Evolutionary conservation across 2,113 vertebrate genomes (phyloP).

Genomic region (Planiliza haematocheilus): DNA sequence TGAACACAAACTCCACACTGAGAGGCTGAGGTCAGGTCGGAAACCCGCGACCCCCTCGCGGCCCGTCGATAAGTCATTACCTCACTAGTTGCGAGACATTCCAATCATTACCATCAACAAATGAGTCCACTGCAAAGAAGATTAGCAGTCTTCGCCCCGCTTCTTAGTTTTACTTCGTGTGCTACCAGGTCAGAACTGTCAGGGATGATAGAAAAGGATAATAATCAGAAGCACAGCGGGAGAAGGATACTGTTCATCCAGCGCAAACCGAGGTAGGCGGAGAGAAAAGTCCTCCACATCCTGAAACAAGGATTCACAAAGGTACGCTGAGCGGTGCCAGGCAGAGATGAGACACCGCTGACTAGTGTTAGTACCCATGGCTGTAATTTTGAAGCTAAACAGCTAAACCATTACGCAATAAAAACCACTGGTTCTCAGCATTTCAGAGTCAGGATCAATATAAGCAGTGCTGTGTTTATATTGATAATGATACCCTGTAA

Average conservation of each 20-base stretch:
- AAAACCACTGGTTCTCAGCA: not conserved
- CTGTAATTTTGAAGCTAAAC: not conserved
- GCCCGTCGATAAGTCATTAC: constrained; percentile 57
- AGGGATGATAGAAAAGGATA: constrained; percentile 2
- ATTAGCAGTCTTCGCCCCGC: constrained; percentile 23
- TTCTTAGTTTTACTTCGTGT: constrained; percentile 13
- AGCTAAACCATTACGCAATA: not conserved
- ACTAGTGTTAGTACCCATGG: not conserved
- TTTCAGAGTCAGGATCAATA: no score
- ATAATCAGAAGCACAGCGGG: not conserved
- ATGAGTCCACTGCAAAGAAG: constrained; percentile 19
- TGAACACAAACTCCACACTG: not conserved
- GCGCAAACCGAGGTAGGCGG: constrained; percentile 28
- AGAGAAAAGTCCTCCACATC: constrained; percentile 11
- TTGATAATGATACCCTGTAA: no score
- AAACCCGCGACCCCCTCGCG: not conserved
- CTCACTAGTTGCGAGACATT: constrained; percentile 51
- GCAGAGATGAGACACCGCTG: not conserved
- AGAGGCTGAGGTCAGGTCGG: constrained; percentile 10
- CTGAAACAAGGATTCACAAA: constrained; percentile 1
- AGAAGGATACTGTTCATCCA: constrained; percentile 23
- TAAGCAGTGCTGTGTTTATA: no score
- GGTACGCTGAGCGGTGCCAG: not conserved
- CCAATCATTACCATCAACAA: constrained; percentile 48
- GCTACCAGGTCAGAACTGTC: constrained; percentile 29